Evolutionary conservation across 2,888 invertebrate species (phyloP), one percentile per base, ranked within the genome.

Genomic region (Cryptocephalus moraei): DNA sequence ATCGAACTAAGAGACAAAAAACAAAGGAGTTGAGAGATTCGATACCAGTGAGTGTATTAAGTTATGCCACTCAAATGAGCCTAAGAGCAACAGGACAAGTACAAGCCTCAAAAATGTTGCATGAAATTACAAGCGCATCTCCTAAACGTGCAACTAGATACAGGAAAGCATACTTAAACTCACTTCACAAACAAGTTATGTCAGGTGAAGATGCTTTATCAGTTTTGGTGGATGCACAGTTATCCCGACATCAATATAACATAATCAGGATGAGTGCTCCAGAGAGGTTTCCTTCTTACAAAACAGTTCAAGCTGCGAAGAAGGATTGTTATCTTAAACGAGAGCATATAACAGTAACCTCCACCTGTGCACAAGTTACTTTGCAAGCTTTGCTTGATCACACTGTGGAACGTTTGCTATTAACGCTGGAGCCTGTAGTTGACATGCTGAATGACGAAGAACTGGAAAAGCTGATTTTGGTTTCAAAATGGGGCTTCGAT

Each of bases 221-320:
- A n/a, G n/a, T n/a, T n/a, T n/a, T n/a, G n/a, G n/a, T n/a, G n/a
- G n/a, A n/a, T n/a, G n/a, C n/a, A n/a, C n/a, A n/a, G n/a, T n/a
- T n/a, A n/a, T n/a, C n/a, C n/a, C n/a, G n/a, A n/a, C n/a, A n/a
- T n/a, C n/a, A n/a, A n/a, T n/a, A n/a, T n/a, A n/a, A n/a, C n/a
- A n/a, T n/a, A n/a, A n/a, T n/a, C n/a, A 57, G 57, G 50, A 50
- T 32, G 43, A 55, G 51, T 54, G 57, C 53, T 48, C 54, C 59
- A 41, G 55, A 62, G 9, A 49, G 36, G 47, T 51, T 49, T 44
- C 51, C 47, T 10, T 51, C 49, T 10, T 49, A 62, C 45, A 60
- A 54, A 54, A 52, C 42, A 39, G 48, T 61, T 41, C 58, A 57
- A 49, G 45, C 39, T 43, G 56, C 59, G 38, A 60, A 62, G 45